Base-by-base conservation (phyloP, 2,113 vertebrate genomes). In the Pitta sordida region DNA sequence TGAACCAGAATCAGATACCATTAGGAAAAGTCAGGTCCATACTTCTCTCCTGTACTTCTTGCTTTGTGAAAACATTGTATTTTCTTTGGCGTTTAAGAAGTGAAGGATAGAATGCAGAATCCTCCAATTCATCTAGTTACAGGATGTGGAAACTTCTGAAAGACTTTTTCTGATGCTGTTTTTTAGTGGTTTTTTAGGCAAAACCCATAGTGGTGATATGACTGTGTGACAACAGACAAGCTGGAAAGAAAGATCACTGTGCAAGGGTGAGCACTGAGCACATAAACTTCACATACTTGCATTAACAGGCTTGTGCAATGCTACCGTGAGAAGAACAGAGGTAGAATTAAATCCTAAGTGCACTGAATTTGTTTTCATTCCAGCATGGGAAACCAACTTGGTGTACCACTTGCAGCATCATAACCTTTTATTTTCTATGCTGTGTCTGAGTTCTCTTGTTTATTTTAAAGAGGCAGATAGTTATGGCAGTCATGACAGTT, bases 241-340 rank as follows among this genome's bases (percentile, higher is more conserved):
- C 15, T 60, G 65, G 41, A 39, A 78, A 63, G 75, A 67, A 60
- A 43, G 14, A 27, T 71, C 21, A 29, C 9, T 21, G 1, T 73
- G 9, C 34, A 49, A 68, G 46, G 9, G 13, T 85, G 75, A 58
- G 39, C 19, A 22, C 27, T 17, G 70, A 88, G 65, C 44, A 53
- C 5, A 26, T 36, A 64, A 39, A 21, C 36, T 69, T 26, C 51
- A 29, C 8, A 6, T 43, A 14, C 3, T 7, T 64, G 43, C 11
- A 3, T 32, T 76, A 36, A 11, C 0, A 4, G 16, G 22, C 11
- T 58, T 68, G 30, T 39, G 56, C 2, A 1, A 49, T 76, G 58
- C 23, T 26, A 51, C 13, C 48, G 30, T 34, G 60, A 63, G 30
- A 83, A 67, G 9, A 83, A 49, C 43, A 82, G 52, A 63, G 20